Evolutionary conservation across 2,888 invertebrate species (phyloP), one percentile per base, ranked within the genome.

Genomic region (Odontocerum albicorne): DNA sequence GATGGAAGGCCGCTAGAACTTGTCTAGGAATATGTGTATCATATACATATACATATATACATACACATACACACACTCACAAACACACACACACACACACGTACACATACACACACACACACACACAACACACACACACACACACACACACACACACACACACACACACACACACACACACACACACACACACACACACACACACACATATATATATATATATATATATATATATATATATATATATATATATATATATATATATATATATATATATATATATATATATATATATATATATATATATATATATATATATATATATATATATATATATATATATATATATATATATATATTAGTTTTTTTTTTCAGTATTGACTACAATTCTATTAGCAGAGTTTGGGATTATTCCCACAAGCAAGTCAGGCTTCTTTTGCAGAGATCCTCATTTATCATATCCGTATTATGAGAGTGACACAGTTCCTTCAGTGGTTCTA

Each of bases 371-470:
- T 38, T 38, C 38, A 38, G 38, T 38, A 6, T 3, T 38, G 6
- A 38, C 12, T 4, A 3, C 17, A 3, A 8, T 7, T 3, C 3
- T 38, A 19, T 67, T 85, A 15, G 72, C 86, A 38, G 87, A 88
- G 70, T 79, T 83, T 32, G 86, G 86, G 0, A 73, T 80, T 19
- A 68, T 87, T 19, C 86, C 86, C 2, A 80, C 81, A 58, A 75
- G 80, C 16, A 79, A 75, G 54, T 73, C 81, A 49, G 89, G 88
- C 4, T 89, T 86, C 71, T 81, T 73, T 63, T 89, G 88, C 74
- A 79, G 83, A 65, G 89, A 90, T 66, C 85, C 86, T 6, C 77
- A 79, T 53, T 81, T 90, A 65, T 82, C 84, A 0, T 82, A 81
- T 20, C 57, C 40, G 3, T 40, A 40, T 12, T 21, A 21, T 21